These are phyloP conservation scores for Oryzias melastigma DNA, from an alignment of 2,113 vertebrate genomes.

Conservation along the genomic window DNA sequence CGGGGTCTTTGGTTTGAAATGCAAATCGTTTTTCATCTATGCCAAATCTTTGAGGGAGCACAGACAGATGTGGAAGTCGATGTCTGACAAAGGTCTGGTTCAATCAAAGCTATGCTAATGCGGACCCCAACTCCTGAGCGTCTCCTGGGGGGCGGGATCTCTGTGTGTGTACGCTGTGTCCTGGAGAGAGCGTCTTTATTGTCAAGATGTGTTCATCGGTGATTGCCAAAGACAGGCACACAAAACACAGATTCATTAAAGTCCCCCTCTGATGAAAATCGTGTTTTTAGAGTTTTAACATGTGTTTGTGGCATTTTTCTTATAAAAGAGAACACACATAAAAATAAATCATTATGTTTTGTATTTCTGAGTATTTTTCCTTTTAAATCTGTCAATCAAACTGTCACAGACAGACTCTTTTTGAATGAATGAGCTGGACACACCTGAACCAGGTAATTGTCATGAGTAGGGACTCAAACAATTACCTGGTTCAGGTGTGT, in stretches of 20 bases:
- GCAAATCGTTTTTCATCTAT: conserved; percentile 57
- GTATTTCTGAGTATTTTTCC: no score
- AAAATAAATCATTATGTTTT: no score
- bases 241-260: conserved; percentile 53
- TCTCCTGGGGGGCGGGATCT: conserved; percentile 44
- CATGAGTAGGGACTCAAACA: no score
- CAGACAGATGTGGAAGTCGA: conserved; percentile 72
- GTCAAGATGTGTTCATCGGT: conserved; percentile 49
- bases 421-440: no score
- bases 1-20: conserved; percentile 62
- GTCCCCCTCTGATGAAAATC: neutral
- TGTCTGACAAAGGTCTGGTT: conserved; percentile 62
- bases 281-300: no score
- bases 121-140: conserved; percentile 59
- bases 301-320: no score
- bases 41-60: conserved; percentile 60
- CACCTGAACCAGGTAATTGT: no score
- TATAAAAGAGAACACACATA: no score
- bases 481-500: no score
- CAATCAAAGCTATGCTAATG: conserved; percentile 78
- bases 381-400: no score
- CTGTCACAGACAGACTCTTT: no score
- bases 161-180: conserved; percentile 8
- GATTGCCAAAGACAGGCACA: conserved; percentile 27
- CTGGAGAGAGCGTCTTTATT: conserved; percentile 24